Base-by-base conservation (phyloP, 2,888 invertebrate species). In the Ichneumoninae sp. region DNA sequence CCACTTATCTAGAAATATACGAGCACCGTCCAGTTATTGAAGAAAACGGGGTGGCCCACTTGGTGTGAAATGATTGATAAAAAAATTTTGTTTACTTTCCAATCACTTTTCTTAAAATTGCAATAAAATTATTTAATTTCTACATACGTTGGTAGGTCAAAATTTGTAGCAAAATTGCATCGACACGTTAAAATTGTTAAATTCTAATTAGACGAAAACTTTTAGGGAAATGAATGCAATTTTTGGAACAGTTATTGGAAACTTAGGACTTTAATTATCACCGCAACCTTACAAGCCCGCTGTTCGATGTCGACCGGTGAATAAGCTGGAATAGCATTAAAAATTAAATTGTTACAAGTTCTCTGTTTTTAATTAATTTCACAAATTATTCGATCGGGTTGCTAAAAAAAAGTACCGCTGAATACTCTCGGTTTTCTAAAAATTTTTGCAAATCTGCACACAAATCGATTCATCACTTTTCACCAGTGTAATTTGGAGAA, bases 231-330 rank as follows among this genome's bases (percentile, higher is more conserved):
- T 73, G 7, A 44, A 57, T 44, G 73, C 60, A 57, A 57, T 40
- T 60, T 73, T 73, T n/a, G 5, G 44, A 60, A 60, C 13, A 73
- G 40, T 73, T 30, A 60, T 57, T 73, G 40, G 44, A 60, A 76
- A 69, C 33, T 22, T 68, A 8, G 44, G 65, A 66, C 22, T 65
- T 65, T 60, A 57, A 40, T 26, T 26, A 69, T 33, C 30, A n/a
- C 40, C 16, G 54, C 47, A 60, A 33, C 50, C 60, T 10, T 57
- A 22, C 26, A 22, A 57, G 26, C 57, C 22, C 44, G 33, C 60
- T 69, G 73, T 60, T 83, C 52, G 44, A 69, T 63, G 63, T 83
- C 52, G 63, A 69, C 44, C 69, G 47, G 33, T 68, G 52, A 69
- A 54, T 60, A 33, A 36, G 63, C 30, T 66, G n/a, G 22, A 71